A percentile compares a stretch with the other conserved stretches of the same genome.
These are phyloP conservation scores for Tiliqua scincoides DNA, from an alignment of 2,113 vertebrate genomes.

Conservation along the genomic window DNA sequence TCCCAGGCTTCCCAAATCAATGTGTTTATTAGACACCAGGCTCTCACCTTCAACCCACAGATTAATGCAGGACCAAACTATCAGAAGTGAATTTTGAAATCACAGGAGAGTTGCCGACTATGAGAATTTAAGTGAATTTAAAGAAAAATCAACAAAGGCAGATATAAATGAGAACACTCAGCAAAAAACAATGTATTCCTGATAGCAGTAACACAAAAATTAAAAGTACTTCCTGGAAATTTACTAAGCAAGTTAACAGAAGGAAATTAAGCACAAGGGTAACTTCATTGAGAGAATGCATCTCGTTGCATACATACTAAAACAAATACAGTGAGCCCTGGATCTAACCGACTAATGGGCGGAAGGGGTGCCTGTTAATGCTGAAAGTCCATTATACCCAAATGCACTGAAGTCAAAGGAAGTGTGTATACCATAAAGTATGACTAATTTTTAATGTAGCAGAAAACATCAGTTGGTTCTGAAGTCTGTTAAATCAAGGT, in stretches of 20 bases:
- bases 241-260: conserved; percentile 11
- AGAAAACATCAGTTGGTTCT: no score
- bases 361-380: no score
- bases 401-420: no score
- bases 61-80: conserved; percentile 20
- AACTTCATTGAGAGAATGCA: neutral
- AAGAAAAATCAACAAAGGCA: conserved; percentile 35
- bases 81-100: conserved; percentile 21
- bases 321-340: neutral
- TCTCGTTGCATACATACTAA: neutral
- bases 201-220: neutral
- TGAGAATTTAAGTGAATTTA: conserved; percentile 7
- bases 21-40: conserved; percentile 11
- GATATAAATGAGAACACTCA: neutral
- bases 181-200: neutral
- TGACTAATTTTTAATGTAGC: no score
- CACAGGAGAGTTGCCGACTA: conserved; percentile 19
- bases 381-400: no score
- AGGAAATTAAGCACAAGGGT: neutral
- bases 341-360: no score
- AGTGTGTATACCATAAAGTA: no score
- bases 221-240: neutral
- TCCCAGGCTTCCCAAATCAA: neutral
- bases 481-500: no score
- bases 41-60: conserved; percentile 9